Conservation (phyloP, 2,113 vertebrate species). For the Sinocyclocheilus anshuiensis region DNA sequence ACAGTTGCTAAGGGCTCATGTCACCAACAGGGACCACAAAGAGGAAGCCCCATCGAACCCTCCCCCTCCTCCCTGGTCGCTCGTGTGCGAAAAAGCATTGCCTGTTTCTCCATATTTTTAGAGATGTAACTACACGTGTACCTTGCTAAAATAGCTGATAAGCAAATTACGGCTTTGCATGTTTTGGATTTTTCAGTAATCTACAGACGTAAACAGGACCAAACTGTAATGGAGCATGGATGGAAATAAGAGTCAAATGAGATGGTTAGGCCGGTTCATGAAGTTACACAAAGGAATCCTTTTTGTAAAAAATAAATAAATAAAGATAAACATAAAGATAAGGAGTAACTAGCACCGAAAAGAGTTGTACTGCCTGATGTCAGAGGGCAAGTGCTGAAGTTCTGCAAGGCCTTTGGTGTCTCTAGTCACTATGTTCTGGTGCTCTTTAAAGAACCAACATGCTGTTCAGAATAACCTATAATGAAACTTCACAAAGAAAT, state of each 20-base stretch:
- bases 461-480: not conserved
- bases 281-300: constrained; percentile 13
- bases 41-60: constrained; percentile 48
- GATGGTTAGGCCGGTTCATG: not conserved
- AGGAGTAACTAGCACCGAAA: not conserved
- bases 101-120: constrained; percentile 43
- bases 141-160: constrained; percentile 29
- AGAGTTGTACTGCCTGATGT: not conserved
- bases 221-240: not conserved
- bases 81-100: constrained; percentile 27
- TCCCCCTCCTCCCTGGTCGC: not conserved
- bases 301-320: not conserved
- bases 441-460: not conserved
- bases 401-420: not conserved
- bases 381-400: not conserved
- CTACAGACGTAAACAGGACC: not conserved
- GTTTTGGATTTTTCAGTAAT: constrained; percentile 17
- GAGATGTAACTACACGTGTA: constrained; percentile 39
- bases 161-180: constrained; percentile 58
- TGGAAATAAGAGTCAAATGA: constrained; percentile 39
- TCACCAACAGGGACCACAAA: constrained; percentile 62
- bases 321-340: not conserved
- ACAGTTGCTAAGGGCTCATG: constrained; percentile 57
- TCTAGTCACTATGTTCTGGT: not conserved
- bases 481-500: not conserved